Evolutionary conservation across 2,113 vertebrate genomes (phyloP), one percentile per base, ranked within the genome.

Genomic region (Syngnathoides biaculeatus): DNA sequence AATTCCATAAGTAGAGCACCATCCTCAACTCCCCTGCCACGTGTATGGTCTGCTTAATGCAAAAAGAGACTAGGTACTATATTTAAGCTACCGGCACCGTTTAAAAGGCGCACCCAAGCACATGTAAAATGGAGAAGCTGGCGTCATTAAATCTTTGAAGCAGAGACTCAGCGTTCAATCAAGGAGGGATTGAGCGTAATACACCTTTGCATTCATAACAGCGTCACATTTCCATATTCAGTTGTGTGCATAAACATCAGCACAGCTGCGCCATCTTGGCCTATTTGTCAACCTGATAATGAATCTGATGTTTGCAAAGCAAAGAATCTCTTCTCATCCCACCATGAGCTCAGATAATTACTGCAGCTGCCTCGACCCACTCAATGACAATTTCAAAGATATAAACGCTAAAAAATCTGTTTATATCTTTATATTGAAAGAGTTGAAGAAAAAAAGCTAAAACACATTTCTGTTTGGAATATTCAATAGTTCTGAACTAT

Each of bases 271-370:
- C 15, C 4, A 50, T 61, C 39, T 15, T 11, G 24, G 68, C 67
- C 66, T 78, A 69, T 74, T 79, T 84, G 79, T 83, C 75, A 80
- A 73, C 39, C 26, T 61, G 73, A 75, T 73, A 74, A 81, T 84
- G 74, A 80, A 80, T 76, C 60, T 26, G 64, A 82, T 81, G 70
- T 77, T 77, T 69, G 62, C 27, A 69, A 83, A 80, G 79, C 69
- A 80, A 78, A 75, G n/a, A 71, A 77, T 84, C 47, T 65, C 77
- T 80, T 73, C 71, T 77, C 67, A 58, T 84, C 69, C 69, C 70
- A 64, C 57, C 69, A 67, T 79, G 76, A 82, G 72, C 61, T 70
- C 64, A 59, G 68, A 80, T 90, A 76, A 87, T 86, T 78, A 83
- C 77, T n/a, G 58, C 74, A 82, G 79, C 80, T 81, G 76, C 71